Base-by-base conservation (phyloP, 2,888 invertebrate species). In the Neoscelio sp. region DNA sequence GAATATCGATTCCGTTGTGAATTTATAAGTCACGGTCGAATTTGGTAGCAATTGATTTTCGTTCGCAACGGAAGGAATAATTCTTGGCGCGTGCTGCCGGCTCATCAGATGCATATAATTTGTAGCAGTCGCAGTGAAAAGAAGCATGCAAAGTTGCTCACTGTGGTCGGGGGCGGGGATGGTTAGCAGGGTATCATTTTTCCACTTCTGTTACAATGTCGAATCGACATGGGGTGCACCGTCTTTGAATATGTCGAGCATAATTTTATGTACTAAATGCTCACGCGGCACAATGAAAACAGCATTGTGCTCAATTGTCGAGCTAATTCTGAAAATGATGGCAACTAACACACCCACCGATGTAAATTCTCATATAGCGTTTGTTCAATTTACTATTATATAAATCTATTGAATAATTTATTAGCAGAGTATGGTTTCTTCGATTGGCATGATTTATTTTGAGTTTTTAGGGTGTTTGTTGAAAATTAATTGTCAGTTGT, bases 261-360 rank as follows among this genome's bases (percentile, higher is more conserved):
- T 64, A 40, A 64, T 64, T 64, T 64, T 28, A 64, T 40, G 50
- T 50, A 40, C 26, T 64, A 50, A 48, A 64, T 17, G 48, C 28
- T 50, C 46, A 18, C 28, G 10, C 46, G 46, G 35, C 64, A 50
- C 18, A 28, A 18, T 50, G 40, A 5, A 18, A 10, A 7, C 12
- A 17, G 30, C 33, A 35, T 40, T 64, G 23, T 23, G 23, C 6
- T 23, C 3, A 23, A 23, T 6, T 23, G 48, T 64, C 17, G 35
- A 12, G 48, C 62, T 30, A 46, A 65, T 65, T 50, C 35, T 13
- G 20, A 58, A 65, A 52, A 50, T 13, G 33, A 65, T 13, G 52
- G n/a, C 13, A 23, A 35, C 46, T 40, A 65, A 65, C 65, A 40
- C 52, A n/a, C 40, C 28, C 17, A 6, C 35, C 20, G 23, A 18